Percentiles rank a stretch among this genome's conserved stretches.
These are phyloP conservation scores for Peromyscus aztecus DNA, from an alignment of 2,797 vertebrate species.

Conservation along the genomic window DNA sequence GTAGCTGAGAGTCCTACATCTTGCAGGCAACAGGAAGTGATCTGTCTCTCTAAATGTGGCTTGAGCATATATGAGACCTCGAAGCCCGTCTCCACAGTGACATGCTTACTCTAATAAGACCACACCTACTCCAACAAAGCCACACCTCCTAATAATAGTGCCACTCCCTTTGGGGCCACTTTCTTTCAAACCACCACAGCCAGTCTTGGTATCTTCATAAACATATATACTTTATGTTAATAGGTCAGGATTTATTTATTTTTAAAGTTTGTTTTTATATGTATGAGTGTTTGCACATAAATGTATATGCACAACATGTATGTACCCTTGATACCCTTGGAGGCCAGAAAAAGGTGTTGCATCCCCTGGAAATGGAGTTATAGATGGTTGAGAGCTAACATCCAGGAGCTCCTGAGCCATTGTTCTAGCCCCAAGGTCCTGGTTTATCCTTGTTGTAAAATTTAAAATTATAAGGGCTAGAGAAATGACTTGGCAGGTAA, in stretches of 20 bases:
- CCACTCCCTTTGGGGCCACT: not conserved
- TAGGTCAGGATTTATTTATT: not conserved
- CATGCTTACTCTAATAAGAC: not conserved
- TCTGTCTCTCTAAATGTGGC: not conserved
- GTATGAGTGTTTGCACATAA: not conserved
- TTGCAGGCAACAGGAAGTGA: not conserved
- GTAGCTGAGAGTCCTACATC: not conserved
- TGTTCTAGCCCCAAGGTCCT: not conserved
- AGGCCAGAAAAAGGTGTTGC: not conserved
- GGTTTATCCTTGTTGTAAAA: not conserved
- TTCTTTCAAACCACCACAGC: not conserved
- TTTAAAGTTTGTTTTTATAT: not conserved
- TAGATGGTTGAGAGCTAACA: not conserved
- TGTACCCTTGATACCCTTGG: not conserved
- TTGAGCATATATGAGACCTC: not conserved
- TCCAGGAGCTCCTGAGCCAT: not conserved
- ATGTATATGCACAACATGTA: not conserved
- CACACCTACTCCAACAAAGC: not conserved
- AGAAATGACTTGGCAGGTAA: not conserved
- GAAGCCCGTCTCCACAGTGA: not conserved
- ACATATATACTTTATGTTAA: conserved; percentile 2
- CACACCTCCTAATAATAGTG: not conserved
- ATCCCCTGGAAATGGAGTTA: not conserved
- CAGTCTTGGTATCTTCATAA: not conserved
- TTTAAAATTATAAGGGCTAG: not conserved